Percentiles rank a stretch among this genome's conserved stretches.
These are phyloP conservation scores for Loriculus beryllinus DNA, from an alignment of 2,797 vertebrate species.

Conservation along the genomic window DNA sequence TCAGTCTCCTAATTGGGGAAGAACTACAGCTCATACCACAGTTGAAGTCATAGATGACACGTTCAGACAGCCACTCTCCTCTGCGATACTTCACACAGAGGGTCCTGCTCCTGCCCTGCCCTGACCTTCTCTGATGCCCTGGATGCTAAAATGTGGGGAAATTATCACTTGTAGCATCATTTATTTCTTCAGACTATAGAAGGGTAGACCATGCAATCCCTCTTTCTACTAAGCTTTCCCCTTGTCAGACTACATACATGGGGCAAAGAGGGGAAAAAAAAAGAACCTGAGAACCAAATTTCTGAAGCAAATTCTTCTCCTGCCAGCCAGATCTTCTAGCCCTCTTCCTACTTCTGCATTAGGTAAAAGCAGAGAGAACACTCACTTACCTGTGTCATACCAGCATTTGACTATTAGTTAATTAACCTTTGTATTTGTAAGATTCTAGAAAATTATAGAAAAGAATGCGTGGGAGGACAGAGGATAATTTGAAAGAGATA, in stretches of 20 bases:
- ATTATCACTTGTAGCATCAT: background rate
- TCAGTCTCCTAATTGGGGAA: background rate
- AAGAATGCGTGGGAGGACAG: background rate
- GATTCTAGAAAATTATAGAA: background rate
- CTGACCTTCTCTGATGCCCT: background rate
- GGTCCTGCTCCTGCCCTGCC: background rate
- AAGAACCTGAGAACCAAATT: background rate
- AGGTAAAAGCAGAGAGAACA: background rate
- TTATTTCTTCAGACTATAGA: background rate
- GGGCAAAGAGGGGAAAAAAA: background rate
- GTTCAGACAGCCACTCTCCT: background rate
- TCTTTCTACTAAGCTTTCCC: background rate
- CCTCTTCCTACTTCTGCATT: background rate
- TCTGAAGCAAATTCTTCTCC: background rate
- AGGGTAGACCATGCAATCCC: background rate
- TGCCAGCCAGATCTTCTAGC: background rate
- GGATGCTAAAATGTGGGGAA: background rate
- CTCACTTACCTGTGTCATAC: background rate
- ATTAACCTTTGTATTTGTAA: background rate
- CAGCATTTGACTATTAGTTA: background rate
- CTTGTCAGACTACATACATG: accelerated
- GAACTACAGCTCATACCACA: background rate
- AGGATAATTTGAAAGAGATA: background rate
- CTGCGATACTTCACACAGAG: background rate
- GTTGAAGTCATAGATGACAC: background rate